These are phyloP conservation scores for Sitta carolinensis DNA, from an alignment of 2,797 vertebrate genomes.

Conservation along the genomic window DNA sequence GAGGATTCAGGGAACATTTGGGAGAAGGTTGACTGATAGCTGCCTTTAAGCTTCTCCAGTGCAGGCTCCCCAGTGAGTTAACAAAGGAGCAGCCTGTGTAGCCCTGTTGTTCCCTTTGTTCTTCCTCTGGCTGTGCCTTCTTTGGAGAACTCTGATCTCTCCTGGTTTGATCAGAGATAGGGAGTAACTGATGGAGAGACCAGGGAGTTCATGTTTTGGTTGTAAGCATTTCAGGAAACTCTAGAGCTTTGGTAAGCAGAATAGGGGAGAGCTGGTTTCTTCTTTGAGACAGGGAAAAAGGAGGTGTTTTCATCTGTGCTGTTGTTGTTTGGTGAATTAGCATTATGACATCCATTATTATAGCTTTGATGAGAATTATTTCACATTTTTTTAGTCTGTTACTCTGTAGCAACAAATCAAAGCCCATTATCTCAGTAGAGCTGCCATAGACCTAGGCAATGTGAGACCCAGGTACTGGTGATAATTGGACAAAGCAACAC, in stretches of 20 bases:
- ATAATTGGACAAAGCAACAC: not conserved
- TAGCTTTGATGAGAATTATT: not conserved
- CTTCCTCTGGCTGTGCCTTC: not conserved
- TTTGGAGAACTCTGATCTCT: not conserved
- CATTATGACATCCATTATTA: not conserved
- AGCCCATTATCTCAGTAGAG: accelerated
- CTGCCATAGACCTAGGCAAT: not conserved
- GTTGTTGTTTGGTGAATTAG: not conserved
- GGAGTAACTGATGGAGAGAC: not conserved
- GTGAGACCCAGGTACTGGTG: not conserved
- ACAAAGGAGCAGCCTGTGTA: conserved; percentile 37
- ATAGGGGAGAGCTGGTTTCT: not conserved
- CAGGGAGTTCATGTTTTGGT: not conserved
- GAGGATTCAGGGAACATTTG: not conserved
- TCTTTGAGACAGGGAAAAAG: not conserved
- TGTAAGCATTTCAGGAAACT: not conserved
- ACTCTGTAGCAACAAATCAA: not conserved
- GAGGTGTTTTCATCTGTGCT: not conserved
- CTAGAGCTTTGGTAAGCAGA: not conserved
- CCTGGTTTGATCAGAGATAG: not conserved
- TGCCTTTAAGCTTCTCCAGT: not conserved
- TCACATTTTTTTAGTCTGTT: not conserved
- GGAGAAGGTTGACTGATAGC: not conserved
- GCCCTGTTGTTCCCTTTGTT: conserved; percentile 42
- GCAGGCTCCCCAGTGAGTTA: not conserved